Evolutionary conservation across 2,888 invertebrate genomes (phyloP).

Genomic region (Acanthosepion esculentum): DNA sequence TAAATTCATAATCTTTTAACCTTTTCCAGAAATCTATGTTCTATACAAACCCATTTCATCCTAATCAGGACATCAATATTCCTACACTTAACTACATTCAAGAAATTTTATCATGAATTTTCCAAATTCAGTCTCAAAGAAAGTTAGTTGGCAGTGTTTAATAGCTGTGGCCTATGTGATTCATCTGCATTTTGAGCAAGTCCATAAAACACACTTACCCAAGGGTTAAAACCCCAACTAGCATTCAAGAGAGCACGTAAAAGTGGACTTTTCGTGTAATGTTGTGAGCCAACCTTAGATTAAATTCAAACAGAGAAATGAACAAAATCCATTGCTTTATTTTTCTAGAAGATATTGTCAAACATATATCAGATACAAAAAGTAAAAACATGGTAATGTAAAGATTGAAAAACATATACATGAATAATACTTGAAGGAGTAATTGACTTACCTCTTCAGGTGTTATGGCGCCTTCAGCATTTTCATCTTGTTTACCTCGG

Average conservation of each 20-base stretch:
- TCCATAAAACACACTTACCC: neutral
- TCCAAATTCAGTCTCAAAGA: neutral
- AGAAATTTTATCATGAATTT: neutral
- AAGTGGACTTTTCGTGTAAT: neutral
- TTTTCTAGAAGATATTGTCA: no score
- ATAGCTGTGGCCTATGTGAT: neutral
- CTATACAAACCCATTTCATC: no score
- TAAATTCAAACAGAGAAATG: neutral
- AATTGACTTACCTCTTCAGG: neutral
- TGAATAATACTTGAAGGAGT: neutral
- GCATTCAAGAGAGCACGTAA: neutral
- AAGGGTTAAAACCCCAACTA: neutral
- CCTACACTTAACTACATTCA: no score
- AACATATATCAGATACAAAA: neutral
- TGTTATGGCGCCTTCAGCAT: constrained; percentile 47
- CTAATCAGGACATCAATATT: no score
- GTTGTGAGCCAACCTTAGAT: neutral
- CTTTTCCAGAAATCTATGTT: neutral
- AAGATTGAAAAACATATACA: neutral
- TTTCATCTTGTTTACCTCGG: constrained; percentile 77
- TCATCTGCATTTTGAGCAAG: neutral
- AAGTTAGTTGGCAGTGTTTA: neutral
- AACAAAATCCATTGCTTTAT: neutral
- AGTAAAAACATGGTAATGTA: neutral
- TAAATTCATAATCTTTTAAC: neutral